Conservation (phyloP, 2,888 invertebrate genomes). For the Synanthedon vespiformis region DNA sequence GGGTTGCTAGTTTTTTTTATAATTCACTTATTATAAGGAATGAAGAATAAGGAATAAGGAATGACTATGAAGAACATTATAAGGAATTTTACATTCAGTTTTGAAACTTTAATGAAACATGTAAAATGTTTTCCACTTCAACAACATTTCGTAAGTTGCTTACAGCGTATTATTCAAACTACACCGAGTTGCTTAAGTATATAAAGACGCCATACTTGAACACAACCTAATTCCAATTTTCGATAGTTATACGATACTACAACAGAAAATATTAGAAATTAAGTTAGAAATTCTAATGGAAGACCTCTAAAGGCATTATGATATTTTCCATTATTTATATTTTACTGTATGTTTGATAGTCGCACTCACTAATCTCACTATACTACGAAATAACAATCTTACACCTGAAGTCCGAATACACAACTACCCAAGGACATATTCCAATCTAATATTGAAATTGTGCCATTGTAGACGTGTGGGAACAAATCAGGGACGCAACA, state of each 20-base stretch:
- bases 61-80: background rate
- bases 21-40: too few species aligned
- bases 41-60: too few species aligned
- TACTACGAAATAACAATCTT: background rate
- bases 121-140: background rate
- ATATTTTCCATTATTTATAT: too few species aligned
- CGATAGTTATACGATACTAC: background rate
- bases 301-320: too few species aligned
- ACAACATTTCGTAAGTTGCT: background rate
- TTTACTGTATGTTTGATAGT: too few species aligned
- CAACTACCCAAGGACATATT: conserved; percentile 2
- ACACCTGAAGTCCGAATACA: background rate
- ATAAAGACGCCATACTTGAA: background rate
- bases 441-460: conserved; percentile 14
- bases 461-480: conserved; percentile 15
- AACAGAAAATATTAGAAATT: too few species aligned
- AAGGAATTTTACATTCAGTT: background rate
- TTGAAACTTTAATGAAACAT: background rate
- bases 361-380: too few species aligned
- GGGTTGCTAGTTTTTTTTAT: too few species aligned
- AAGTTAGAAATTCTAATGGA: too few species aligned
- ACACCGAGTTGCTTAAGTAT: background rate
- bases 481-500: conserved; percentile 43
- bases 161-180: background rate
- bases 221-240: background rate